A percentile compares a stretch with the other conserved stretches of the same genome.
Evolutionary conservation across 1,140 invertebrate genomes (phyloP).

Genomic region (Leptonema lineaticorne): DNA sequence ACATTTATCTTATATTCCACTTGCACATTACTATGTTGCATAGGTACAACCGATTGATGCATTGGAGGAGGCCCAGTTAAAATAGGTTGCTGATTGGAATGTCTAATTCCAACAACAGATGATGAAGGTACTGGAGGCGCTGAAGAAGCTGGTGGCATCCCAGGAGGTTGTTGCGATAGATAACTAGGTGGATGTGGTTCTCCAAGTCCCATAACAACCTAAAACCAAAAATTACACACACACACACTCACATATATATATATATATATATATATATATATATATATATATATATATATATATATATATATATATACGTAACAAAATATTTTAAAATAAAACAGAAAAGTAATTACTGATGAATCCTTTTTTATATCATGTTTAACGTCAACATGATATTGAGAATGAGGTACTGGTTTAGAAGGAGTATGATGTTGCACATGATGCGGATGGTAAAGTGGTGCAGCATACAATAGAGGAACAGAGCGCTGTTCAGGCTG

Average conservation of each 20-base stretch:
- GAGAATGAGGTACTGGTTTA: conserved; percentile 43
- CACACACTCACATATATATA: no score
- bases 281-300: no score
- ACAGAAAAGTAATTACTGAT: not conserved
- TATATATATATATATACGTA: not conserved
- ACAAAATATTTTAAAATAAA: not conserved
- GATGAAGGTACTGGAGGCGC: conserved; percentile 18
- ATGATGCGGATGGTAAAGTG: conserved; percentile 34
- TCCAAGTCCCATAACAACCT: conserved; percentile 26
- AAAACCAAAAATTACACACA: conserved; percentile 13
- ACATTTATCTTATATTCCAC: conserved; percentile 9
- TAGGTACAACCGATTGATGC: conserved; percentile 21
- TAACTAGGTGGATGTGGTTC: conserved; percentile 29
- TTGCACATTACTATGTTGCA: conserved; percentile 29
- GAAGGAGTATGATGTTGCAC: conserved; percentile 36
- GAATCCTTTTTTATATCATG: conserved; percentile 41
- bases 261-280: no score
- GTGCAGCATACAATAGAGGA: conserved; percentile 46
- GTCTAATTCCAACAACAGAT: conserved; percentile 12
- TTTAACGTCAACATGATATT: conserved; percentile 49
- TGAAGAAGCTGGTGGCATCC: conserved; percentile 18
- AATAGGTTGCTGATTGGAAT: conserved; percentile 24
- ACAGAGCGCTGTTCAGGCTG: conserved; percentile 48
- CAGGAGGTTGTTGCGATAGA: conserved; percentile 26
- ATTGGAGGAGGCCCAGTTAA: conserved; percentile 24